phyloP scores from a whole-genome alignment of 2,113 vertebrate species.

The Hydropotes inermis region DNA sequence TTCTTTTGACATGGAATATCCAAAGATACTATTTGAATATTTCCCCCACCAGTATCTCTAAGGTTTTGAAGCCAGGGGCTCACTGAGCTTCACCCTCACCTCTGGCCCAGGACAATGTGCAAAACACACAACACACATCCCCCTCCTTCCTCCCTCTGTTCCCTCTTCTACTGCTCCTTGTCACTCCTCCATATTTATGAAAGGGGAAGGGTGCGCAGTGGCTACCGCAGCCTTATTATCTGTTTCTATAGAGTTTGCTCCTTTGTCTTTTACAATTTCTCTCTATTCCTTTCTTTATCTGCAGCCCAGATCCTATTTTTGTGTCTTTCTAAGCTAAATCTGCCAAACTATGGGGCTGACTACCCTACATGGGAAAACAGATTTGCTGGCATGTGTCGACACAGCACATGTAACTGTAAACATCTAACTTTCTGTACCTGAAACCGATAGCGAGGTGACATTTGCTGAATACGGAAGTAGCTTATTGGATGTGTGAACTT shows the following conservation, averaged over 20 bases:
- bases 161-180: not conserved
- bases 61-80: not conserved
- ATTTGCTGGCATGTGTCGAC: not conserved
- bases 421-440: not conserved
- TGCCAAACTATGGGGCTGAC: not conserved
- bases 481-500: not conserved
- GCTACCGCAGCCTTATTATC: not conserved
- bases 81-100: not conserved
- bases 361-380: not conserved
- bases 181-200: not conserved
- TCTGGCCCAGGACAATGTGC: not conserved
- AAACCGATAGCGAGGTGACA: not conserved
- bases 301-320: not conserved
- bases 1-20: conserved; percentile 30
- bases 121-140: accelerated
- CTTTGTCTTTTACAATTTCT: not conserved
- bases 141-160: not conserved
- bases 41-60: not conserved
- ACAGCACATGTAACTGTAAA: not conserved
- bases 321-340: not conserved
- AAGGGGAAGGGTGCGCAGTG: not conserved
- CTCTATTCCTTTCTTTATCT: not conserved
- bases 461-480: not conserved
- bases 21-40: conserved; percentile 45
- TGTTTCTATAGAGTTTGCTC: not conserved